phyloP scores from a whole-genome alignment of 2,113 vertebrate species.

The Manacus vitellinus region DNA sequence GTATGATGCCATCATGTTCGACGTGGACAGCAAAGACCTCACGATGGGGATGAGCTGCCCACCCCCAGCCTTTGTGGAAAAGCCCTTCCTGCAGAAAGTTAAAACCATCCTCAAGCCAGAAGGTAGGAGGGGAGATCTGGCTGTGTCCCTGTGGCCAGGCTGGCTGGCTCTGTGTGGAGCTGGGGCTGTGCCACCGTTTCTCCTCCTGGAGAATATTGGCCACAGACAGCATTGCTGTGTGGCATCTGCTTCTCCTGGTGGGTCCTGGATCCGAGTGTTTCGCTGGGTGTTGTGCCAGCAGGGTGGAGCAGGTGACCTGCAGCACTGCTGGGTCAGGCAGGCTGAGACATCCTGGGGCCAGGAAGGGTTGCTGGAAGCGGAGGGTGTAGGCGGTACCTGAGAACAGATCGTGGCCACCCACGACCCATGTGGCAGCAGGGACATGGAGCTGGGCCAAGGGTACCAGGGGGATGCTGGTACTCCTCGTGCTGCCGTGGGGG shows the following conservation, averaged over 20 bases:
- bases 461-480: accelerated
- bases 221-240: accelerated
- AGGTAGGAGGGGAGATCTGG: constrained; percentile 74
- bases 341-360: background rate
- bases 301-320: background rate
- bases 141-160: accelerated
- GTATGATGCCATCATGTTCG: constrained; percentile 91
- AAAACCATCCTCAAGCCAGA: constrained; percentile 78
- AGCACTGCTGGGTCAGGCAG: background rate
- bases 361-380: background rate
- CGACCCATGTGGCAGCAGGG: accelerated
- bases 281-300: background rate
- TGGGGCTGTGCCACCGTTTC: accelerated
- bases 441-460: background rate
- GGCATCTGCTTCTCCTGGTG: background rate
- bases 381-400: background rate
- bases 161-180: accelerated
- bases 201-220: background rate
- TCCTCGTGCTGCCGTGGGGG: accelerated
- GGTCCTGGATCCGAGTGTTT: background rate
- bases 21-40: constrained; percentile 94
- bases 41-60: constrained; percentile 94
- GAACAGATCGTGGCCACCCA: background rate
- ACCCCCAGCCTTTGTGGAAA: constrained; percentile 89
- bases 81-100: constrained; percentile 84